Conservation (phyloP, 2,888 invertebrate species). For the Ophonus ardosiacus region DNA sequence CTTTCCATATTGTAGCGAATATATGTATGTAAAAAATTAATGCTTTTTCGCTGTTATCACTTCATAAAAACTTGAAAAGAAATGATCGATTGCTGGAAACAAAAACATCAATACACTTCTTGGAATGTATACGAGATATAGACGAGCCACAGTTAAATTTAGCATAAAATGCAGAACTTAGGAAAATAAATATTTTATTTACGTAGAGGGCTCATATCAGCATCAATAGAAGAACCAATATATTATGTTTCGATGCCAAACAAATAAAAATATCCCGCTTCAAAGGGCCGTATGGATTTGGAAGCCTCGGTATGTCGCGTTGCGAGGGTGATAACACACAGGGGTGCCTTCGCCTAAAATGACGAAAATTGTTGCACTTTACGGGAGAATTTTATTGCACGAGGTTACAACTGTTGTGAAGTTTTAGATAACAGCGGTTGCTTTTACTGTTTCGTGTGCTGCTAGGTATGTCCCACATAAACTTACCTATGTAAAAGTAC, state of each 20-base stretch:
- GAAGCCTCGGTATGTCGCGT: neutral
- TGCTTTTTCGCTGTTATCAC: neutral
- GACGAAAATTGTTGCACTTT: neutral
- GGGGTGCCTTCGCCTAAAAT: slow-evolving; percentile 3
- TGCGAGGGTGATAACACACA: slow-evolving; percentile 28
- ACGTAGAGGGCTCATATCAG: slow-evolving; percentile 30
- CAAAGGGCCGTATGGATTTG: slow-evolving; percentile 30
- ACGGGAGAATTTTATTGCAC: neutral
- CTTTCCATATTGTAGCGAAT: too few relatives aligned
- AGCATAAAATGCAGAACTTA: slow-evolving; percentile 41
- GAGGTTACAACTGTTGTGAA: neutral
- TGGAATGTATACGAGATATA: slow-evolving; percentile 23
- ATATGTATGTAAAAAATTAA: neutral
- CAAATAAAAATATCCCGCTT: slow-evolving; percentile 21
- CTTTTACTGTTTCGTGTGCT: neutral
- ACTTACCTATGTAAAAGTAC: neutral
- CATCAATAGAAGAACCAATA: slow-evolving; percentile 48
- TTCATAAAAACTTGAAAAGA: neutral
- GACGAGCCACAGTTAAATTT: slow-evolving; percentile 38
- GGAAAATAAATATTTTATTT: slow-evolving; percentile 49
- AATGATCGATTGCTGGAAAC: slow-evolving; percentile 1
- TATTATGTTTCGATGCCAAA: slow-evolving; percentile 43
- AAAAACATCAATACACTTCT: slow-evolving; percentile 10
- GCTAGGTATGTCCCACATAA: neutral
- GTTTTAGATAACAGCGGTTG: neutral